phyloP scores from a whole-genome alignment of 1,140 invertebrate genomes.

The Sycophaga agraensis region DNA sequence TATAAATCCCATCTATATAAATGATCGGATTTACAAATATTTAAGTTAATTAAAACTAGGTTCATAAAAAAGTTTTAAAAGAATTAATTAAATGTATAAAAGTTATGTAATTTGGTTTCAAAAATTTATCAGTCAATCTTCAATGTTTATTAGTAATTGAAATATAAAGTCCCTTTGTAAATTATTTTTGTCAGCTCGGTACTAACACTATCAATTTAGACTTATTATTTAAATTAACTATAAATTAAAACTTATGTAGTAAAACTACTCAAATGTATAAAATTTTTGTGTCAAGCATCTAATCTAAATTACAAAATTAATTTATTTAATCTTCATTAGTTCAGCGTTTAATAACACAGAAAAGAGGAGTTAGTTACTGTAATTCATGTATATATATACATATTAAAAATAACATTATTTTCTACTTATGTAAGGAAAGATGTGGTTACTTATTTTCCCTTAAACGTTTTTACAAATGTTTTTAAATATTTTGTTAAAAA shows the following conservation, averaged over 20 bases:
- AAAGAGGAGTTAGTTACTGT: slow-evolving; percentile 16
- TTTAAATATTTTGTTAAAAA: no score
- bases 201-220: slow-evolving; percentile 5
- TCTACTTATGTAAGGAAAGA: slow-evolving; percentile 40
- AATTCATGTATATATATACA: slow-evolving; percentile 42
- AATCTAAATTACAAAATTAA: slow-evolving; percentile 3
- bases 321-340: slow-evolving; percentile 7
- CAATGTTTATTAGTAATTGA: not conserved
- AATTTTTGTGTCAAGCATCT: not conserved
- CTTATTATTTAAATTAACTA: slow-evolving; percentile 6
- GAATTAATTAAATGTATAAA: not conserved
- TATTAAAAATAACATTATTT: slow-evolving; percentile 40
- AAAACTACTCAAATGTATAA: slow-evolving; percentile 17
- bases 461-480: no score
- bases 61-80: slow-evolving; percentile 5
- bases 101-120: not conserved
- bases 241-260: not conserved
- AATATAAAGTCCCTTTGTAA: slow-evolving; percentile 3
- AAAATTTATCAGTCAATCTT: not conserved
- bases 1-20: slow-evolving; percentile 24
- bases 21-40: slow-evolving; percentile 15
- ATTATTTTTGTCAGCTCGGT: slow-evolving; percentile 2
- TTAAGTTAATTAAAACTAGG: slow-evolving; percentile 18
- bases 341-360: slow-evolving; percentile 9
- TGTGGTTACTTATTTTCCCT: not conserved